phyloP scores from a whole-genome alignment of 2,888 invertebrate species.

The Cactoblastis cactorum region DNA sequence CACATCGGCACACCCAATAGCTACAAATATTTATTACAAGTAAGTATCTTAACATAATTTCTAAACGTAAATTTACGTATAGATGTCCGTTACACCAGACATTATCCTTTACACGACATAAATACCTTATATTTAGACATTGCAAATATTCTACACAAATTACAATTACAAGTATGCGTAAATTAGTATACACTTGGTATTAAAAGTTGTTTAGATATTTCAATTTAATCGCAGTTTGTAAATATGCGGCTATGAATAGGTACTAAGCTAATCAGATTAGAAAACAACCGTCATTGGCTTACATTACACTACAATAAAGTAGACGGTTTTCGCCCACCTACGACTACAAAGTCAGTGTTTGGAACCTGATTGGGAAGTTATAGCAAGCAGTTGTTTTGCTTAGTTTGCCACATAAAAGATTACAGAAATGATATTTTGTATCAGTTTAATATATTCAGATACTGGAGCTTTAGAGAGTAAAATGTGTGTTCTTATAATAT shows the following conservation, averaged over 20 bases:
- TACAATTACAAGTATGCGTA: background rate
- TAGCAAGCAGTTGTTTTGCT: too few relatives aligned
- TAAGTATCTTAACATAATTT: too few relatives aligned
- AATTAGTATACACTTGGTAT: slow-evolving; percentile 1
- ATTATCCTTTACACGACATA: background rate
- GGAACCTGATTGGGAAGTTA: too few relatives aligned
- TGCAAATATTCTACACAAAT: background rate
- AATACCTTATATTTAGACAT: background rate
- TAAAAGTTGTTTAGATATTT: background rate
- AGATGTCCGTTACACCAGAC: background rate
- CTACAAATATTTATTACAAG: too few relatives aligned
- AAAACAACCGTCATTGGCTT: slow-evolving; percentile 44
- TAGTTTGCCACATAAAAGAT: too few relatives aligned
- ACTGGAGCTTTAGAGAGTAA: too few relatives aligned
- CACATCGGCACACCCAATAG: too few relatives aligned
- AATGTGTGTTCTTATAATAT: too few relatives aligned
- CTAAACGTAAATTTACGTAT: background rate
- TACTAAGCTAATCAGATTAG: slow-evolving; percentile 37
- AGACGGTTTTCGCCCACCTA: slow-evolving; percentile 35
- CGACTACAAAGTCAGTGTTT: slow-evolving; percentile 21
- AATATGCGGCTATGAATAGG: slow-evolving; percentile 26
- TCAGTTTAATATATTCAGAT: too few relatives aligned
- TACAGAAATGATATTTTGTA: too few relatives aligned
- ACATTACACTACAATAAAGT: slow-evolving; percentile 35
- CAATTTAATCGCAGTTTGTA: slow-evolving; percentile 17